Evolutionary conservation across 1,140 invertebrate species (phyloP).

Genomic region (Atta texana): DNA sequence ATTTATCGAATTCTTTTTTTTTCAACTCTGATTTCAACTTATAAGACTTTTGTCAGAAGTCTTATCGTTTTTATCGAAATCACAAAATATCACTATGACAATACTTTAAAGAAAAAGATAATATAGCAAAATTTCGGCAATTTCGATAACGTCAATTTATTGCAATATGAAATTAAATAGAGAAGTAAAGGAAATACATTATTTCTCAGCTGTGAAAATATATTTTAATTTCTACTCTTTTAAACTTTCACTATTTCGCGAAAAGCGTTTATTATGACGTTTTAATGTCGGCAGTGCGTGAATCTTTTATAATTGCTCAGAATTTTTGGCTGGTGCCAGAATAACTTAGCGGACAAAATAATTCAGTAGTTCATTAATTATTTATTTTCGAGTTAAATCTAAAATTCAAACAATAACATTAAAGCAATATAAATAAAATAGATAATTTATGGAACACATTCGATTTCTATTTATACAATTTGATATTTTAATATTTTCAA

Average conservation of each 20-base stretch:
- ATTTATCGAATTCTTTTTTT: neutral
- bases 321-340: neutral
- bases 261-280: neutral
- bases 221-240: neutral
- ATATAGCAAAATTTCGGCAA: neutral
- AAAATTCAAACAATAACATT: neutral
- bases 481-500: constrained; percentile 9
- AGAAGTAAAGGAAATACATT: neutral
- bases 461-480: neutral
- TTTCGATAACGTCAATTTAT: neutral
- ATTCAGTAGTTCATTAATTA: neutral
- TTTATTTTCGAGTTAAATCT: neutral
- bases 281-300: neutral
- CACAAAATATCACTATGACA: neutral
- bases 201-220: neutral
- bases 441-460: neutral
- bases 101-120: neutral
- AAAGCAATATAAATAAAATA: neutral
- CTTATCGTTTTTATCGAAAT: neutral
- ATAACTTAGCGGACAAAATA: constrained; percentile 6
- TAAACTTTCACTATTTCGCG: neutral
- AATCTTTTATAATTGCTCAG: constrained; percentile 3
- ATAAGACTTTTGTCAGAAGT: neutral
- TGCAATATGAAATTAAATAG: neutral
- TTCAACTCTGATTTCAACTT: neutral